Percentiles rank a stretch among this genome's conserved stretches.
These are phyloP conservation scores for Auanema freiburgensis DNA, from an alignment of 2,888 invertebrate species.

Conservation along the genomic window DNA sequence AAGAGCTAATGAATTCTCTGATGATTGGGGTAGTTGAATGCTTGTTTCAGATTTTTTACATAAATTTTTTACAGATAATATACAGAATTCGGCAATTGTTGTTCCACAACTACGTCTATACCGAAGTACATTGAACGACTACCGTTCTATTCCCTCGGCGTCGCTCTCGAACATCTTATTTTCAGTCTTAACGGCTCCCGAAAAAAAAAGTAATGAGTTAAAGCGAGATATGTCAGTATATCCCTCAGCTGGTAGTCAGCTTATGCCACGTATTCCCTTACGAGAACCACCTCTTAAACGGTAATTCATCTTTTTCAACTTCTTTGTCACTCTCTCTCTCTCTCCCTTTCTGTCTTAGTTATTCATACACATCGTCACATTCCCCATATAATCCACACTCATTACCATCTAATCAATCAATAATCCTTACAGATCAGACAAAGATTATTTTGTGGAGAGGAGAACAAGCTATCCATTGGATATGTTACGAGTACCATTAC, in stretches of 20 bases:
- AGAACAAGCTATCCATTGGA: slow-evolving; percentile 15
- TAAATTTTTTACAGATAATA: neutral
- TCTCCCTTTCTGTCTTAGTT: too few species aligned
- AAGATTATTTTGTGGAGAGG: slow-evolving; percentile 16
- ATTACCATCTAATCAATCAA: neutral
- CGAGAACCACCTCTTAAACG: slow-evolving; percentile 21
- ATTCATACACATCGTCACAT: too few species aligned
- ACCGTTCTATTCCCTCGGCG: neutral
- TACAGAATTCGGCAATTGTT: neutral
- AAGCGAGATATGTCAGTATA: slow-evolving; percentile 21
- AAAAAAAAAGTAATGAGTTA: slow-evolving; percentile 1
- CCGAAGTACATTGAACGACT: neutral
- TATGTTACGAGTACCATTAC: slow-evolving; percentile 12
- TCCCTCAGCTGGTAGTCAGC: slow-evolving; percentile 17
- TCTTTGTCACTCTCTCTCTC: neutral
- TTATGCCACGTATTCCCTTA: slow-evolving; percentile 19
- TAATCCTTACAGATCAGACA: slow-evolving; percentile 15
- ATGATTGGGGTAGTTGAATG: neutral
- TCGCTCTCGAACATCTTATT: too few species aligned
- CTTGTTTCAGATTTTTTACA: neutral
- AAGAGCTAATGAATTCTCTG: too few species aligned
- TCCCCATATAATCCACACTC: too few species aligned
- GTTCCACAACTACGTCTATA: neutral
- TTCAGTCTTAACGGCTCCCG: too few species aligned
- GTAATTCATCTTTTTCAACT: slow-evolving; percentile 1